phyloP scores from a whole-genome alignment of 2,113 vertebrate species.

The Halcyon malimbica region DNA sequence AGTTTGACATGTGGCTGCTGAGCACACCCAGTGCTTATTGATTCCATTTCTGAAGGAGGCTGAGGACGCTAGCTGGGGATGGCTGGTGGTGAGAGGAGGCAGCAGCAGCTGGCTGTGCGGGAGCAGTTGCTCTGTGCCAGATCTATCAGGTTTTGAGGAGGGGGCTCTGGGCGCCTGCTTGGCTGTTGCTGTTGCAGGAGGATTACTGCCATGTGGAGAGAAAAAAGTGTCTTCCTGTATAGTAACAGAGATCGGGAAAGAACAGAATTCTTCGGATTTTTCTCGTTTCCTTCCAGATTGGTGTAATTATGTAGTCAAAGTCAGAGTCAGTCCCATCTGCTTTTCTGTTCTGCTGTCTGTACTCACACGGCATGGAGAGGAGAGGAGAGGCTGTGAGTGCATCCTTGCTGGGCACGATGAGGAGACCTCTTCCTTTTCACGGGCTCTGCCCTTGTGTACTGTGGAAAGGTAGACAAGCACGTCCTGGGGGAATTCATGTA shows the following conservation, averaged over 20 bases:
- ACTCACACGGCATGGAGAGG: neutral
- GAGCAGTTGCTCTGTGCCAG: neutral
- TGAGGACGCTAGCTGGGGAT: accelerated
- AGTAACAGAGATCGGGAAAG: neutral
- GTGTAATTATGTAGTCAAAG: neutral
- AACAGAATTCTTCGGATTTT: neutral
- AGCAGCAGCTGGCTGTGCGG: neutral
- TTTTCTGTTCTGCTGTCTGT: neutral
- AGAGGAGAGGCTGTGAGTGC: neutral
- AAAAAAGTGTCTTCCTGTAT: neutral
- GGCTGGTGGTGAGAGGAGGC: neutral
- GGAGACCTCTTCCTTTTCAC: neutral
- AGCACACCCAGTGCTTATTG: neutral
- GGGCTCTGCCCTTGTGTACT: neutral
- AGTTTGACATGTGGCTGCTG: neutral
- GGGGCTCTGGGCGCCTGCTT: neutral
- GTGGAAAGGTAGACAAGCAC: neutral
- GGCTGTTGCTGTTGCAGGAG: neutral
- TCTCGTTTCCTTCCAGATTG: neutral
- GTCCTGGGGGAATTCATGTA: neutral
- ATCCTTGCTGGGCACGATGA: neutral
- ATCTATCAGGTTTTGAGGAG: neutral
- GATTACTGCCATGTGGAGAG: neutral
- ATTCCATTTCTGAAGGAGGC: neutral
- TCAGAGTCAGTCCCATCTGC: neutral